These are phyloP conservation scores for Thereuonema tuberculata DNA, from an alignment of 1,140 invertebrate genomes.

Conservation along the genomic window DNA sequence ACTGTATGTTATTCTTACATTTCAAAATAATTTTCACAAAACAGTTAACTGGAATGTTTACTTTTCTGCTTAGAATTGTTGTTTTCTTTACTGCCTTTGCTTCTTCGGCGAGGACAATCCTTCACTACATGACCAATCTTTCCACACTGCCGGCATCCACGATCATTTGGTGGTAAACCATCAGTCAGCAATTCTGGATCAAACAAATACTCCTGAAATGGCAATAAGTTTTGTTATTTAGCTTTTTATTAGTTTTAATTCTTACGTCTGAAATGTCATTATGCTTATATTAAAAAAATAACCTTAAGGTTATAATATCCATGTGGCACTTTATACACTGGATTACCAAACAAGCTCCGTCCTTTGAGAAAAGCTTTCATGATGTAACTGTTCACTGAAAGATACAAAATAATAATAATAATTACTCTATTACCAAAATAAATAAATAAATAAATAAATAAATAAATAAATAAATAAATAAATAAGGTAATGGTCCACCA, in stretches of 20 bases:
- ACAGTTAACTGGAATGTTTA: too few relatives aligned
- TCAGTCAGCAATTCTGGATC: slow-evolving; percentile 31
- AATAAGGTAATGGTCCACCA: too few relatives aligned
- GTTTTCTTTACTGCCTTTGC: too few relatives aligned
- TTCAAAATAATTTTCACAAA: too few relatives aligned
- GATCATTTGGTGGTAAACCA: slow-evolving; percentile 39
- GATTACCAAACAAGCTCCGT: slow-evolving; percentile 32
- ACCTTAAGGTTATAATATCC: background rate
- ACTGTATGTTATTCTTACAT: too few relatives aligned
- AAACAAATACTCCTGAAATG: slow-evolving; percentile 38
- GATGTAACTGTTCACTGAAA: slow-evolving; percentile 43
- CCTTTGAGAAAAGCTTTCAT: slow-evolving; percentile 37
- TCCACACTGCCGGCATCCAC: slow-evolving; percentile 42
- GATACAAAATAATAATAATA: slow-evolving; percentile 16
- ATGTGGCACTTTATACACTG: too few relatives aligned
- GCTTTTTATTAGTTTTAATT: background rate
- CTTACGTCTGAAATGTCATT: background rate
- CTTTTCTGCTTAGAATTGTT: too few relatives aligned
- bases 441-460: too few relatives aligned
- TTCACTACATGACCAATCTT: slow-evolving; percentile 44
- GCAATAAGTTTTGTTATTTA: too few relatives aligned
- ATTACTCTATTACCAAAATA: too few relatives aligned
- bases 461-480: too few relatives aligned
- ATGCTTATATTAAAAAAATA: background rate
- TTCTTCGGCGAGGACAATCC: slow-evolving; percentile 31